phyloP scores from a whole-genome alignment of 2,888 invertebrate genomes.

The Drosophila atripex region DNA sequence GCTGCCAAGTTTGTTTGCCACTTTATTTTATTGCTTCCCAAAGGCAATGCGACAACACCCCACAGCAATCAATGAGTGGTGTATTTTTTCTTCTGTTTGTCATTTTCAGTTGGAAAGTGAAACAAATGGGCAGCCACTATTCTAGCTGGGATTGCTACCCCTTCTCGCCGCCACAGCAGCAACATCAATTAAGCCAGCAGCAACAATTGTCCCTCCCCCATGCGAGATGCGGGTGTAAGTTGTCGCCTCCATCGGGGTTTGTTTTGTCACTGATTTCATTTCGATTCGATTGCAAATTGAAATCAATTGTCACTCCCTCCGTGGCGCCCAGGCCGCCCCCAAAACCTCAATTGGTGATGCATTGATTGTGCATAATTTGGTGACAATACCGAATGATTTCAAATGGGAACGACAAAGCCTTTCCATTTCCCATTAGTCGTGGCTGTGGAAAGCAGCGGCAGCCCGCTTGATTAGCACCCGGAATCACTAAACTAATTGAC shows the following conservation, averaged over 20 bases:
- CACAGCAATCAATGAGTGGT: conserved; percentile 31
- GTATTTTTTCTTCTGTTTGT: conserved; percentile 1
- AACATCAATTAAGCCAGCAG: conserved; percentile 67
- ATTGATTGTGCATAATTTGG: conserved; percentile 81
- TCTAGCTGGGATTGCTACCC: conserved; percentile 66
- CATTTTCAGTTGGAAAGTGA: conserved; percentile 57
- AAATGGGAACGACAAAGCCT: conserved; percentile 34
- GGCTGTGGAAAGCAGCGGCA: conserved; percentile 27
- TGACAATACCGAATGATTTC: conserved; percentile 66
- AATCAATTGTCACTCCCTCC: conserved; percentile 44
- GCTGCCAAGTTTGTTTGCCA: conserved; percentile 67
- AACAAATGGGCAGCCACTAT: conserved; percentile 72
- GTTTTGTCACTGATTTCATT: conserved; percentile 70
- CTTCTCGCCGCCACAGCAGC: conserved; percentile 36
- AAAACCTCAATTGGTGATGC: conserved; percentile 72
- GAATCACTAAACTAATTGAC: conserved; percentile 66
- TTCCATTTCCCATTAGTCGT: conserved; percentile 54
- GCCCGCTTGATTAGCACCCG: conserved; percentile 50
- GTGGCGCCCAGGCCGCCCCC: conserved; percentile 23
- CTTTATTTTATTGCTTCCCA: conserved; percentile 79
- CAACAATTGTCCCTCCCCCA: conserved; percentile 39
- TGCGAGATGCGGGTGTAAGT: conserved; percentile 71
- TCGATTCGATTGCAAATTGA: conserved; percentile 8
- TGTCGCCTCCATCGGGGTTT: conserved; percentile 55
- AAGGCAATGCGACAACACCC: conserved; percentile 63